Evolutionary conservation across 2,113 vertebrate species (phyloP).

Genomic region (Podiceps cristatus): DNA sequence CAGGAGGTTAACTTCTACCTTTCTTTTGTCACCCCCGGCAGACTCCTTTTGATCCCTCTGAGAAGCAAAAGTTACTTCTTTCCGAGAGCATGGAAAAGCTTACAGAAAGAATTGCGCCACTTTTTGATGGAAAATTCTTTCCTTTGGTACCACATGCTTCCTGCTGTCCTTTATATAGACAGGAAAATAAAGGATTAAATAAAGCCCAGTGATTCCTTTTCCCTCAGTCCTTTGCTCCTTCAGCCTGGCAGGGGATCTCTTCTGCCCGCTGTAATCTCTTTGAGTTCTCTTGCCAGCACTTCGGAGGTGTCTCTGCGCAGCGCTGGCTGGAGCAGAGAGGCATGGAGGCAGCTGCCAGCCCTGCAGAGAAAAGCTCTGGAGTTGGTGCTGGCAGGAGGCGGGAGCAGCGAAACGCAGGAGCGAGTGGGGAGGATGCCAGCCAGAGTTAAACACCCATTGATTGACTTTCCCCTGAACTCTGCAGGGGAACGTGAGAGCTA

Average conservation of each 20-base stretch:
- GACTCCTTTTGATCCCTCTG: slow-evolving; percentile 35
- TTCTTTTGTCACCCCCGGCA: slow-evolving; percentile 28
- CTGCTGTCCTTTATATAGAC: slow-evolving; percentile 41
- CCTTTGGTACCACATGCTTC: slow-evolving; percentile 27
- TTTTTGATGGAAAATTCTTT: slow-evolving; percentile 47
- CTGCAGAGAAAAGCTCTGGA: slow-evolving; percentile 45
- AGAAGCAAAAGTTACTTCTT: slow-evolving; percentile 36
- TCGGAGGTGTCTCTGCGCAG: slow-evolving; percentile 28
- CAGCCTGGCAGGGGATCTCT: slow-evolving; percentile 29
- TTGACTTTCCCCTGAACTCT: neutral
- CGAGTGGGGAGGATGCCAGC: slow-evolving; percentile 31
- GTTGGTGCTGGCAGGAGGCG: slow-evolving; percentile 31
- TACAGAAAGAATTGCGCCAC: neutral
- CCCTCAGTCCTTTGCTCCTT: slow-evolving; percentile 27
- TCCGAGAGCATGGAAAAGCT: neutral
- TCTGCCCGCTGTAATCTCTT: slow-evolving; percentile 34
- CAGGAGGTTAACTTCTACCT: slow-evolving; percentile 54
- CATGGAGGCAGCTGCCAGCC: slow-evolving; percentile 45
- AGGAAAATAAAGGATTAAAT: slow-evolving; percentile 54
- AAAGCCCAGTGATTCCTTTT: slow-evolving; percentile 13
- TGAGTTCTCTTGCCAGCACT: slow-evolving; percentile 43
- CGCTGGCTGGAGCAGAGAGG: slow-evolving; percentile 1
- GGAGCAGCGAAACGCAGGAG: neutral
- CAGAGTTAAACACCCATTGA: slow-evolving; percentile 41
- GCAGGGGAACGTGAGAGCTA: neutral